Evolutionary conservation across 2,797 vertebrate species (phyloP).

Genomic region (Clarias pachynema): DNA sequence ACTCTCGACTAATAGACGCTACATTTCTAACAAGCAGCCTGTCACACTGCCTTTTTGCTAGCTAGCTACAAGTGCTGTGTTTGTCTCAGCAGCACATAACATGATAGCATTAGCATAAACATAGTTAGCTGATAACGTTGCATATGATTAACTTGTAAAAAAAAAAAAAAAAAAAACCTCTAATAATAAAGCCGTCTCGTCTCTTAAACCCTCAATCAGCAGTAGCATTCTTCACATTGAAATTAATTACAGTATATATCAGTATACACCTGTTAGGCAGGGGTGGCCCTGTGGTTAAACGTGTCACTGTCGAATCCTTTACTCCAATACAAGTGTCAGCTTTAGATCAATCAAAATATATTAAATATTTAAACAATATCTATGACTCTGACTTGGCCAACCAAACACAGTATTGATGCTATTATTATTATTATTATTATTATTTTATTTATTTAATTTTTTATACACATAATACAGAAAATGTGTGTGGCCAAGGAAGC

Average conservation of each 20-base stretch:
- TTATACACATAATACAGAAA: no score
- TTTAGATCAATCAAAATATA: background rate
- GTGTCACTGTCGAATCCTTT: no score
- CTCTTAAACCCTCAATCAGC: background rate
- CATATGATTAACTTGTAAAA: background rate
- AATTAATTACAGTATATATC: background rate
- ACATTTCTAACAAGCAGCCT: background rate
- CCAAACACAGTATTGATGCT: no score
- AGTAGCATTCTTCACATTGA: background rate
- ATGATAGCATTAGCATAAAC: background rate
- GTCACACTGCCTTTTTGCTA: background rate
- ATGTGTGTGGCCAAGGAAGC: no score
- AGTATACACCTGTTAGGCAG: no score
- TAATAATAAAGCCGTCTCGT: background rate
- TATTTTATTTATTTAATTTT: no score
- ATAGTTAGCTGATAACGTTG: no score
- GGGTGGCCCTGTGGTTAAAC: no score
- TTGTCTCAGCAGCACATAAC: background rate
- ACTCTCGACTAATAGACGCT: background rate
- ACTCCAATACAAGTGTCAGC: background rate
- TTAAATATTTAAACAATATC: background rate
- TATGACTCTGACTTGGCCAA: background rate
- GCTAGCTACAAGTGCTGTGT: background rate
- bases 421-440: no score
- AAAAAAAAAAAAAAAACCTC: no score